Conservation (phyloP, 2,888 invertebrate species). For the Escarpia spicata region DNA sequence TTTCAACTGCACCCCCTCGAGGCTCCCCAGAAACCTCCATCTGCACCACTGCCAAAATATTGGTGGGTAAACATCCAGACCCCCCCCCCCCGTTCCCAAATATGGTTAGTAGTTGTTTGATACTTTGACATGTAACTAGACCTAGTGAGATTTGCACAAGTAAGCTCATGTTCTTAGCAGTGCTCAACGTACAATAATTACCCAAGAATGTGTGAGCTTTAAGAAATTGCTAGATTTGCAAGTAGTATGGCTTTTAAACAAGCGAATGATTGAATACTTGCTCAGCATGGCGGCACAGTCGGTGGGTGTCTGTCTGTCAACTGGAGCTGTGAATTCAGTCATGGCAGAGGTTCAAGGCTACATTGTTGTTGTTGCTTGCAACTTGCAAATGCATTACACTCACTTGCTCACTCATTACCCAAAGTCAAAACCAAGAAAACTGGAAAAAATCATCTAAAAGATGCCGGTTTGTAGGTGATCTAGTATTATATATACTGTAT, state of each 20-base stretch:
- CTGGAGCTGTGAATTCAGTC: background rate
- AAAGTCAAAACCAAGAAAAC: too few relatives aligned
- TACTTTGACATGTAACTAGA: background rate
- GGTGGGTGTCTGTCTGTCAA: background rate
- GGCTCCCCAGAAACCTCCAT: too few relatives aligned
- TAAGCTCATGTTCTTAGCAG: background rate
- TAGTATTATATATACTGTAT: too few relatives aligned
- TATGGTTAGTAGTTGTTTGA: background rate
- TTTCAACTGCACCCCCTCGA: too few relatives aligned
- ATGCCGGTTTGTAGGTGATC: too few relatives aligned
- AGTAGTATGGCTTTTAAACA: background rate
- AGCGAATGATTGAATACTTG: background rate
- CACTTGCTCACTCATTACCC: too few relatives aligned
- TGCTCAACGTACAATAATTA: background rate
- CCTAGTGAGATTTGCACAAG: too few relatives aligned
- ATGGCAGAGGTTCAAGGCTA: background rate
- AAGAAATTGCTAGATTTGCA: background rate
- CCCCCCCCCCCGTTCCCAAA: too few relatives aligned
- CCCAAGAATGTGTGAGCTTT: background rate
- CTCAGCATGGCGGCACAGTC: background rate
- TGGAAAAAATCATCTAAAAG: too few relatives aligned
- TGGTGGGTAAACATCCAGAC: too few relatives aligned
- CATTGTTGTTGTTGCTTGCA: background rate
- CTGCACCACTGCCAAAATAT: too few relatives aligned
- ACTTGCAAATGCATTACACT: too few relatives aligned